Evolutionary conservation across 1,140 invertebrate species (phyloP).

Genomic region (Drosophila rufa): DNA sequence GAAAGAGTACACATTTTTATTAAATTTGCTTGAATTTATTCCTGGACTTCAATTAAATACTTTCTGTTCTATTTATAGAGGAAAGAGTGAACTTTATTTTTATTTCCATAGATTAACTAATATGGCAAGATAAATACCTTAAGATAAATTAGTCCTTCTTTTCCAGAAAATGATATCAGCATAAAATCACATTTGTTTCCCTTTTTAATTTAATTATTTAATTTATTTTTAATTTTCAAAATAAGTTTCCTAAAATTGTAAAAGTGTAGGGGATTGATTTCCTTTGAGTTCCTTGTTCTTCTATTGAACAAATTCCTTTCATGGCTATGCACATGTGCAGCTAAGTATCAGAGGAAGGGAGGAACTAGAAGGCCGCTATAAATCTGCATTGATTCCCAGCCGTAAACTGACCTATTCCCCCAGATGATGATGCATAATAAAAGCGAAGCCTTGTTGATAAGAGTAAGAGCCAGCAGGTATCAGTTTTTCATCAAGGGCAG

Average conservation of each 20-base stretch:
- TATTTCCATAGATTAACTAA: too few relatives aligned
- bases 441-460: conserved; percentile 23
- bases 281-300: not conserved
- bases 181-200: too few relatives aligned
- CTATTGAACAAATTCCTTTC: not conserved
- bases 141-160: not conserved
- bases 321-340: not conserved
- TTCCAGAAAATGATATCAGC: not conserved
- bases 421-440: conserved; percentile 2
- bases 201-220: not conserved
- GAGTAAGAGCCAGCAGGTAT: conserved; percentile 35
- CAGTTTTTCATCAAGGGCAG: conserved; percentile 40
- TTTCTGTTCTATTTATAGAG: too few relatives aligned
- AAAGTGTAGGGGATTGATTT: not conserved
- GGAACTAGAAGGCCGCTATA: conserved; percentile 2
- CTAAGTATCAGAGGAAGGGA: not conserved
- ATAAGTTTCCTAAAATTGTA: too few relatives aligned
- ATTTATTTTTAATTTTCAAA: too few relatives aligned
- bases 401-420: conserved; percentile 20
- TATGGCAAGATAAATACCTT: too few relatives aligned
- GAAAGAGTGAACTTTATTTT: too few relatives aligned
- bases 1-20: too few relatives aligned
- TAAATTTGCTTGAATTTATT: too few relatives aligned
- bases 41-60: too few relatives aligned
- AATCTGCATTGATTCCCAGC: conserved; percentile 19